Conservation (phyloP, 2,113 vertebrate genomes). For the Hyla sarda region DNA sequence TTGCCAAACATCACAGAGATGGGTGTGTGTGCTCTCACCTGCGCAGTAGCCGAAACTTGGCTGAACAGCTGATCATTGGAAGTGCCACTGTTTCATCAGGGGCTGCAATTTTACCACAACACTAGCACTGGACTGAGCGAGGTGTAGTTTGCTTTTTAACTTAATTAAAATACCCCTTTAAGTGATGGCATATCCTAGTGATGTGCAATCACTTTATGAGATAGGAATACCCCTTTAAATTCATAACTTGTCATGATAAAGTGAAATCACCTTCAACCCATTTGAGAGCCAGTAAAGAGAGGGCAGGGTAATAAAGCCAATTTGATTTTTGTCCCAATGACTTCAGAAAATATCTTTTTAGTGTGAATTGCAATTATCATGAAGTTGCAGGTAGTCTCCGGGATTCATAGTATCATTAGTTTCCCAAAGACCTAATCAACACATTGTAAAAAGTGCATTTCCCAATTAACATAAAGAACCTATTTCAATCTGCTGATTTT, state of each 20-base stretch:
- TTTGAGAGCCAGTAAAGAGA: not conserved
- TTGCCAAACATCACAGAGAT: no score
- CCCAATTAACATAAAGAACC: slow-evolving; percentile 14
- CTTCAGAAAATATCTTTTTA: not conserved
- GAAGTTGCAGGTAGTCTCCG: slow-evolving; percentile 33
- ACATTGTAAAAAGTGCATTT: slow-evolving; percentile 40
- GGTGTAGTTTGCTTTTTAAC: no score
- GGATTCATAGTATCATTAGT: slow-evolving; percentile 38
- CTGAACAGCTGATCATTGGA: no score
- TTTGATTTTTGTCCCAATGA: slow-evolving; percentile 33
- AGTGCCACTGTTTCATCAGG: no score
- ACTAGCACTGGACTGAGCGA: no score
- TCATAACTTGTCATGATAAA: not conserved
- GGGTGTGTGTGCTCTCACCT: no score
- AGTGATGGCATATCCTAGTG: not conserved
- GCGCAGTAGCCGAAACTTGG: no score
- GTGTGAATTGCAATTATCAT: slow-evolving; percentile 33
- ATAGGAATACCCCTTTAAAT: not conserved
- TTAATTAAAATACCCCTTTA: not conserved
- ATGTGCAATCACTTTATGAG: no score
- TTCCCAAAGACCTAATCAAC: slow-evolving; percentile 53
- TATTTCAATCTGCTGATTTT: slow-evolving; percentile 43
- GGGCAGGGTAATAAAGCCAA: slow-evolving; percentile 5
- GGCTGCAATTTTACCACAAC: no score
- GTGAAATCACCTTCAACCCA: slow-evolving; percentile 16